Evolutionary conservation across 2,113 vertebrate genomes (phyloP).

Genomic region (Emberiza fucata): DNA sequence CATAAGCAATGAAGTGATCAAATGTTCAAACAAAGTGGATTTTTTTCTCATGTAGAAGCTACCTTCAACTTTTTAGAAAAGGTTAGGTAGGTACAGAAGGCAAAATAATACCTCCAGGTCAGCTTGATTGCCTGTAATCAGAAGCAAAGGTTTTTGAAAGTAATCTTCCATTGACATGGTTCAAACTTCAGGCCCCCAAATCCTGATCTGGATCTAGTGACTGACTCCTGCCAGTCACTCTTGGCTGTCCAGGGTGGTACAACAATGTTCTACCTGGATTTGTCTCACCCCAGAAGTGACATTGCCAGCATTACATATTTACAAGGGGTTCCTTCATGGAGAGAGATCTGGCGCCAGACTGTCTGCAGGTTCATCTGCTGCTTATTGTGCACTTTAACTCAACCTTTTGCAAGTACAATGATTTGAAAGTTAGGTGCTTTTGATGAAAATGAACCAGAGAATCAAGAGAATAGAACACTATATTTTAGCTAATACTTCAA

Average conservation of each 20-base stretch:
- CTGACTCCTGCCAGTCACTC: neutral
- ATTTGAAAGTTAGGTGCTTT: neutral
- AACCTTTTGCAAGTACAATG: neutral
- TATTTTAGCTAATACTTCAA: neutral
- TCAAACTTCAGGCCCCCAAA: neutral
- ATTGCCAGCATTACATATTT: fast-evolving
- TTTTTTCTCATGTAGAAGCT: neutral
- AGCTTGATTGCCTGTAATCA: neutral
- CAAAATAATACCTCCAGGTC: neutral
- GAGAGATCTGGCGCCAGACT: neutral
- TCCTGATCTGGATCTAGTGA: fast-evolving
- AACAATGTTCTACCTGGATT: neutral
- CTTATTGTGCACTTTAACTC: neutral
- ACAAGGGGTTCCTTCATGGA: neutral
- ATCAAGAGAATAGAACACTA: neutral
- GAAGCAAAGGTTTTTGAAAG: neutral
- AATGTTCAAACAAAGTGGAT: neutral
- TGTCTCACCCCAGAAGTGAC: neutral
- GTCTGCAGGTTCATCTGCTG: neutral
- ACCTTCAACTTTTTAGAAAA: neutral
- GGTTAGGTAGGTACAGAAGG: neutral
- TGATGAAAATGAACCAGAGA: neutral
- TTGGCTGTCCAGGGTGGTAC: neutral
- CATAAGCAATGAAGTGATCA: neutral
- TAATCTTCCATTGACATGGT: neutral